Conservation (phyloP, 2,113 vertebrate genomes). For the Equus przewalskii region DNA sequence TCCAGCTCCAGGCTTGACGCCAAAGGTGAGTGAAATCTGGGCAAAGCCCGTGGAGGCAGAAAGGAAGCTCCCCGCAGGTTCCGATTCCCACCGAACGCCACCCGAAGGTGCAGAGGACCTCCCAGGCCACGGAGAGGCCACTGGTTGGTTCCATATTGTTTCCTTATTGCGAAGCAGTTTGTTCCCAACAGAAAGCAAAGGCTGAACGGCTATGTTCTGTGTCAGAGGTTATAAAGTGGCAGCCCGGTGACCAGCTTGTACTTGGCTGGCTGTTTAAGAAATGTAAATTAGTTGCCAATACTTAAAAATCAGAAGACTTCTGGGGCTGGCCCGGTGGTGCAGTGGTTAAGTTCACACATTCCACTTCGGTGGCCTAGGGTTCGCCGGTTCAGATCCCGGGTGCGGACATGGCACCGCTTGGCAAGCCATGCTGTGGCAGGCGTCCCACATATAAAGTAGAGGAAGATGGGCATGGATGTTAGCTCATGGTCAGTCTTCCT, state of each 20-base stretch:
- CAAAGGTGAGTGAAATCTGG: not conserved
- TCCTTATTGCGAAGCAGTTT: not conserved
- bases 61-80: not conserved
- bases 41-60: not conserved
- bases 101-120: not conserved
- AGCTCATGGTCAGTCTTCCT: no score
- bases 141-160: no score
- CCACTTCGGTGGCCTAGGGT: no score
- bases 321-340: no score
- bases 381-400: no score
- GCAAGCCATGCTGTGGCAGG: no score
- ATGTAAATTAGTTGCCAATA: not conserved
- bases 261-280: not conserved
- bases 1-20: not conserved
- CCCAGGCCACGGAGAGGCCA: not conserved
- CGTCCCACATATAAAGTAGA: no score
- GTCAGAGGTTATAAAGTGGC: not conserved
- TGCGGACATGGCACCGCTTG: no score
- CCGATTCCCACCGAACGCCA: not conserved
- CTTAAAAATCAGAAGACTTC: not conserved
- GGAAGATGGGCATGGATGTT: no score
- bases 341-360: no score
- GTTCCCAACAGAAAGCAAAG: not conserved
- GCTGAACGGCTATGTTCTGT: no score
- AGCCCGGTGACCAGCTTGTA: not conserved